Evolutionary conservation across 2,888 invertebrate genomes (phyloP), one percentile per base, ranked within the genome.

Genomic region (Sturmia bella): DNA sequence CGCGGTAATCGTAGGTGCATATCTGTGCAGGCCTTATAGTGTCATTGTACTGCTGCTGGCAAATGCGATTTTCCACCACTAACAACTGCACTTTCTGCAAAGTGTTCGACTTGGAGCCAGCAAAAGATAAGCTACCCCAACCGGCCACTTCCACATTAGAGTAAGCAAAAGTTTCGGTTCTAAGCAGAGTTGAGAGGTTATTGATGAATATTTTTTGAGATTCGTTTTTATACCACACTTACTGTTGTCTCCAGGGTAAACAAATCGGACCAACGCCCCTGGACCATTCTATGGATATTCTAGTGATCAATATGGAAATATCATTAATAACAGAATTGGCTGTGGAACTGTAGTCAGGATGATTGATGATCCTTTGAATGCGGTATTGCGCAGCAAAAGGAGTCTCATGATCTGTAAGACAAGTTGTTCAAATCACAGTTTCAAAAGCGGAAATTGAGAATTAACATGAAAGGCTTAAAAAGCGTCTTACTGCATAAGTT

Each of bases 221-320:
- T 37, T 3, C 15, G 15, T 32, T 12, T 57, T 57, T 2, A 0
- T 11, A 41, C 3, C 7, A 12, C 59, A 48, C 56, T 76, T 64
- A 88, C 85, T 81, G 84, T 78, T 91, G 91, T 45, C 88, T 86
- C 81, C 93, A 92, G 0, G 94, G 94, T 39, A 94, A 88, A 86
- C 94, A 94, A 70, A 91, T 92, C 0, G 94, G 94, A 0, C 93
- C 93, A 13, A 94, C 93, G 57, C 91, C 90, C 0, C 91, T 85
- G 13, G 89, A 92, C 86, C 92, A 94, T 4, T 83, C 78, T 0
- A 94, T 93, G 0, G 73, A 17, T 0, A 83, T 86, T 0, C 64
- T 69, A 0, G 92, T 91, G 63, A 89, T 87, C 0, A 93, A 80
- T 6, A 94, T 59, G 0, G 92, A 92, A 69, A 94, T 92, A 84